Conservation (phyloP, 2,888 invertebrate species). For the Anticlea derivata region DNA sequence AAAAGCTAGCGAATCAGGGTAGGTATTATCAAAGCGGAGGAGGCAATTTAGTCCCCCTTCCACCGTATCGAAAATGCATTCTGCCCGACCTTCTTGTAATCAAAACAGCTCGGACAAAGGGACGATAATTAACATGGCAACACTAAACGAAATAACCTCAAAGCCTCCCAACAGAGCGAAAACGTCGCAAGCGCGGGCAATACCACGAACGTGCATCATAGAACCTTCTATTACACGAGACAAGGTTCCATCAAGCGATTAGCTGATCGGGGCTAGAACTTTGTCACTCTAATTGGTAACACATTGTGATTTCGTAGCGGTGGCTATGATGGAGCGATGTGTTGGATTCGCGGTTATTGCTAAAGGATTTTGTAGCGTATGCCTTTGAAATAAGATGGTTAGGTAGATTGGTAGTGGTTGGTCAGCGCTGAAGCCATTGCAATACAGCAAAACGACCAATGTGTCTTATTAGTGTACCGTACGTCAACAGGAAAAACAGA, state of each 20-base stretch:
- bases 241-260: conserved; percentile 50
- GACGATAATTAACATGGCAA: conserved; percentile 54
- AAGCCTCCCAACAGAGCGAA: conserved; percentile 70
- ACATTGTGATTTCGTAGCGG: conserved; percentile 52
- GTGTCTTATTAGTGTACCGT: no score
- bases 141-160: conserved; percentile 68
- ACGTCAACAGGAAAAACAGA: no score
- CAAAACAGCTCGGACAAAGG: conserved; percentile 40
- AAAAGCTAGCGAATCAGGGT: background rate
- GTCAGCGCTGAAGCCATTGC: conserved; percentile 51
- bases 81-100: conserved; percentile 14
- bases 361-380: conserved; percentile 43
- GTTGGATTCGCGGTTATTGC: conserved; percentile 30
- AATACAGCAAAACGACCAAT: conserved; percentile 49
- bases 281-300: conserved; percentile 43
- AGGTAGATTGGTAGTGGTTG: conserved; percentile 13
- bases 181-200: conserved; percentile 63
- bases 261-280: conserved; percentile 51
- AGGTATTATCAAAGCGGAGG: background rate
- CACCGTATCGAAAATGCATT: conserved; percentile 11
- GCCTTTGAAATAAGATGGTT: conserved; percentile 30
- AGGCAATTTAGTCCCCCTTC: conserved; percentile 2
- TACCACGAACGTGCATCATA: conserved; percentile 54
- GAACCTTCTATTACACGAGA: conserved; percentile 43
- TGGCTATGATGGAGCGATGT: conserved; percentile 45